Evolutionary conservation across 2,113 vertebrate species (phyloP).

Genomic region (Dolichotis patagonum): DNA sequence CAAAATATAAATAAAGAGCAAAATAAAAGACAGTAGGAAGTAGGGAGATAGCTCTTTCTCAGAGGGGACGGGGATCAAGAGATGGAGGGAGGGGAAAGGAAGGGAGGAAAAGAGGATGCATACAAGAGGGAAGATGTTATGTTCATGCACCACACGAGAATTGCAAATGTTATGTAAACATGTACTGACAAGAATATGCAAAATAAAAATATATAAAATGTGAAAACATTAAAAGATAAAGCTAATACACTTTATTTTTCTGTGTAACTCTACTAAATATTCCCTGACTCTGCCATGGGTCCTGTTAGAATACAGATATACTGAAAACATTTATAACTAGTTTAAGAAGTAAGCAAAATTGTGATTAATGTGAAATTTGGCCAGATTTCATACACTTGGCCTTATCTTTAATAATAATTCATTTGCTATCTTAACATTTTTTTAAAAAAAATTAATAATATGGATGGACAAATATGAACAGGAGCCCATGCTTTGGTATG

Average conservation of each 20-base stretch:
- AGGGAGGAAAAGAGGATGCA: neutral
- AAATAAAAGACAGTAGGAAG: neutral
- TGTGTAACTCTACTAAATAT: neutral
- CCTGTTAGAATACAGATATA: neutral
- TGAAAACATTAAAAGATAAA: neutral
- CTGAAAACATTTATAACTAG: neutral
- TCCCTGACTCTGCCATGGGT: neutral
- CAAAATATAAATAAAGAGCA: neutral
- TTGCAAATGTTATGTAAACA: neutral
- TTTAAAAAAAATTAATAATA: neutral
- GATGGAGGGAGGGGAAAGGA: neutral
- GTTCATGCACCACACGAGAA: neutral
- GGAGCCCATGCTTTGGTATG: neutral
- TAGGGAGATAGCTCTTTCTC: neutral
- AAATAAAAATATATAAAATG: neutral
- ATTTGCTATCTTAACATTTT: neutral
- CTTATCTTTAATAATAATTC: neutral
- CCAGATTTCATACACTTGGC: neutral
- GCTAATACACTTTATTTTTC: neutral
- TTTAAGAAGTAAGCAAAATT: neutral
- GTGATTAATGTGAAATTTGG: neutral
- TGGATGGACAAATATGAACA: neutral
- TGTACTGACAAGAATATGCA: neutral
- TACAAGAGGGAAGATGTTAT: neutral
- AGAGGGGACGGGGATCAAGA: neutral